Evolutionary conservation across 2,888 invertebrate species (phyloP).

Genomic region (Laothoe populi): DNA sequence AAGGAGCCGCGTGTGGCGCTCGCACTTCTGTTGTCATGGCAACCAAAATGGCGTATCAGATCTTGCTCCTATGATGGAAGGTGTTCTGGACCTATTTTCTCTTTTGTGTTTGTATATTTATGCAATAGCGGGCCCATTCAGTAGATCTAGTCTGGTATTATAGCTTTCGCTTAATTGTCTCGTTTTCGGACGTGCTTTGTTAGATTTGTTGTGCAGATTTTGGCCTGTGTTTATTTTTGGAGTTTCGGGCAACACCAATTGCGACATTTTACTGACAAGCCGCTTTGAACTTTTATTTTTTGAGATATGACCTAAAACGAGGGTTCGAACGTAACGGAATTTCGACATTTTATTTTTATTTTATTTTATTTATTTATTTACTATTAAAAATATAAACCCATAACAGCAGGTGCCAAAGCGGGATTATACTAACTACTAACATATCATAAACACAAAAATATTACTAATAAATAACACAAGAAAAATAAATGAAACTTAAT

Average conservation of each 20-base stretch:
- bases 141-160: not conserved
- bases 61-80: slow-evolving; percentile 59
- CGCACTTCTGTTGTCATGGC: slow-evolving; percentile 64
- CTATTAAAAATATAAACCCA: too few relatives aligned
- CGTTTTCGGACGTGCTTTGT: not conserved
- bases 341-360: too few relatives aligned
- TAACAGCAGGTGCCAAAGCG: too few relatives aligned
- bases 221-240: not conserved
- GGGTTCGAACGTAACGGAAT: too few relatives aligned
- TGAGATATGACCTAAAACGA: too few relatives aligned
- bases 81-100: slow-evolving; percentile 22
- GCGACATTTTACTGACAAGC: not conserved
- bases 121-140: not conserved
- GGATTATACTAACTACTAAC: too few relatives aligned
- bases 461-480: too few relatives aligned
- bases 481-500: too few relatives aligned
- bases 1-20: slow-evolving; percentile 61
- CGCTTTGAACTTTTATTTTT: too few relatives aligned
- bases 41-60: slow-evolving; percentile 73
- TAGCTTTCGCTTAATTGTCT: slow-evolving; percentile 6
- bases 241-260: not conserved
- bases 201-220: not conserved
- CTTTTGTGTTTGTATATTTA: slow-evolving; percentile 18
- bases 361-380: too few relatives aligned
- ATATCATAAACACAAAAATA: too few relatives aligned